Conservation (phyloP, 2,113 vertebrate genomes). For the Pomatorhinus ruficollis region DNA sequence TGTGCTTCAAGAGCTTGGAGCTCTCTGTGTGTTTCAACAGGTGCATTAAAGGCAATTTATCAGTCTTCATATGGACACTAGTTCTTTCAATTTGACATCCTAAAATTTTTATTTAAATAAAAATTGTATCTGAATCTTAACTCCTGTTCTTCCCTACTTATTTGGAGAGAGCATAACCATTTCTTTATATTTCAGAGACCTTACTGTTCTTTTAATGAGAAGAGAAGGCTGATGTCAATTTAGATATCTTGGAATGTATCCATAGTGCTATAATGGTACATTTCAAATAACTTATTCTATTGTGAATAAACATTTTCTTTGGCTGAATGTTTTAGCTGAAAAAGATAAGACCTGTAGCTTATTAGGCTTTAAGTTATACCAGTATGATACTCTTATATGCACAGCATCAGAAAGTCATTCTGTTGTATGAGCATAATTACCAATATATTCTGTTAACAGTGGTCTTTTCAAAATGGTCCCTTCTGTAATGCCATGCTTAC, state of each 20-base stretch:
- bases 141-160: background rate
- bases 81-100: background rate
- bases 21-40: background rate
- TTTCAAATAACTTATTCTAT: background rate
- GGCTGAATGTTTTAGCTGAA: background rate
- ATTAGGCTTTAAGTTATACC: background rate
- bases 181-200: background rate
- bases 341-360: background rate
- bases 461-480: background rate
- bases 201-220: background rate
- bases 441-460: background rate
- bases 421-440: background rate
- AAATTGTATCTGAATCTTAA: background rate
- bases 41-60: background rate
- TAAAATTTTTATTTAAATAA: background rate
- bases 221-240: background rate
- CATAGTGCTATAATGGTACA: background rate
- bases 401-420: background rate
- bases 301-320: background rate
- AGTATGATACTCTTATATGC: rapidly evolving
- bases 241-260: background rate
- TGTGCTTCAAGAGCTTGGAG: background rate
- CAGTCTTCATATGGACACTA: background rate
- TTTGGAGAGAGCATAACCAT: background rate
- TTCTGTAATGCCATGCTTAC: background rate